Conservation (phyloP, 2,797 vertebrate genomes). For the Hemibagrus guttatus region DNA sequence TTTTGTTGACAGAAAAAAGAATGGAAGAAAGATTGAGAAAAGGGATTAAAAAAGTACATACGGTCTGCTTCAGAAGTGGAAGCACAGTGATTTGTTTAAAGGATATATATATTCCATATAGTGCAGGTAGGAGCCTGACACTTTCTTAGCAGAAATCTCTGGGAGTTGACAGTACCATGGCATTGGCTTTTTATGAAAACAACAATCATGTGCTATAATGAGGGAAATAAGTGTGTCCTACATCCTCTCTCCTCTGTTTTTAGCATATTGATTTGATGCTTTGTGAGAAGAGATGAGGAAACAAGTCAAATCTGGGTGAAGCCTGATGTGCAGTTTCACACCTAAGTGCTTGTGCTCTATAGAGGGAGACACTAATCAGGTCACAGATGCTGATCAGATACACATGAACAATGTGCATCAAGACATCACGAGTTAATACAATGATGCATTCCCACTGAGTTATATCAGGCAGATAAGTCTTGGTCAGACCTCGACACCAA, state of each 20-base stretch:
- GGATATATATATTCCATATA: slow-evolving; percentile 30
- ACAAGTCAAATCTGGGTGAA: slow-evolving; percentile 46
- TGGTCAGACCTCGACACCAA: slow-evolving; percentile 5
- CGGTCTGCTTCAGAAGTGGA: slow-evolving; percentile 20
- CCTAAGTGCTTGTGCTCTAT: slow-evolving; percentile 12
- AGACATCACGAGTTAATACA: background rate
- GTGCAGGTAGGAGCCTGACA: slow-evolving; percentile 12
- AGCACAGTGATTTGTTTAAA: slow-evolving; percentile 42
- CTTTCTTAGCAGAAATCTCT: slow-evolving; percentile 6
- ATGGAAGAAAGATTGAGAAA: background rate
- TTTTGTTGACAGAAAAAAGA: slow-evolving; percentile 9
- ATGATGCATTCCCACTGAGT: background rate
- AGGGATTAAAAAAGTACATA: slow-evolving; percentile 12
- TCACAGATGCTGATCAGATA: slow-evolving; percentile 10
- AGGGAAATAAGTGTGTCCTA: slow-evolving; percentile 34
- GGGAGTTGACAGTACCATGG: slow-evolving; percentile 5
- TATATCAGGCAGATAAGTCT: background rate
- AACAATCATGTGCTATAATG: slow-evolving; percentile 38
- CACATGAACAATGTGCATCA: slow-evolving; percentile 1
- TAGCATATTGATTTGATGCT: slow-evolving; percentile 42
- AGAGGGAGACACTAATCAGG: slow-evolving; percentile 29
- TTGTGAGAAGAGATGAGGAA: slow-evolving; percentile 45
- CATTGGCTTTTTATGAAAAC: slow-evolving; percentile 19
- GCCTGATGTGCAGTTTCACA: slow-evolving; percentile 6
- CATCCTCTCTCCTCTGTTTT: slow-evolving; percentile 36